Evolutionary conservation across 2,113 vertebrate species (phyloP).

Genomic region (Camelus bactrianus): DNA sequence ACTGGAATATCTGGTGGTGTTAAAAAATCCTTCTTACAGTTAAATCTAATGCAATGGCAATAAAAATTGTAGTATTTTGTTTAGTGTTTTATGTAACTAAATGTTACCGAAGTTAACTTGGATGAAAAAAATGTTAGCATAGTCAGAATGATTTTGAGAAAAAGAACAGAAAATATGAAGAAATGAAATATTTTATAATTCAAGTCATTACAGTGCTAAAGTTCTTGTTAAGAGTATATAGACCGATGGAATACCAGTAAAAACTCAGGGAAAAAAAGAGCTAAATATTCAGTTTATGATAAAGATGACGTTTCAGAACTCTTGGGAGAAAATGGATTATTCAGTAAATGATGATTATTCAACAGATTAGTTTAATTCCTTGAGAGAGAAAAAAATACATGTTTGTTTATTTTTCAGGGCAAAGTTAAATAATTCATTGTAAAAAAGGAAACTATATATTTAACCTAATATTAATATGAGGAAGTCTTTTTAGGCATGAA

Average conservation of each 20-base stretch:
- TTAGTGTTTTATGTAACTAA: conserved; percentile 3
- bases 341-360: neutral
- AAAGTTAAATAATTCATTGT: conserved; percentile 31
- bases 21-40: conserved; percentile 38
- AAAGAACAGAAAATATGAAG: neutral
- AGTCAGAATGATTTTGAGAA: neutral
- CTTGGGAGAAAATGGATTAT: neutral
- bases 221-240: conserved; percentile 7
- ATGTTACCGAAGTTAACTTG: neutral
- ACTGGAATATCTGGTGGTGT: neutral
- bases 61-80: conserved; percentile 22
- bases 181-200: neutral
- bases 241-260: neutral
- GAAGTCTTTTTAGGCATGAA: neutral
- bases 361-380: neutral
- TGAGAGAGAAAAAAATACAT: neutral
- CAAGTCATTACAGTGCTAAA: neutral
- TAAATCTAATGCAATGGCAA: conserved; percentile 2
- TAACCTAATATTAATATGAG: neutral
- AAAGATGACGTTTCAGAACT: conserved; percentile 35
- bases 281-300: neutral
- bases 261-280: neutral
- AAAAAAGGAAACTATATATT: neutral
- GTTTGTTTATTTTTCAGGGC: neutral
- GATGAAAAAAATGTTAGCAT: neutral